Evolutionary conservation across 1,140 invertebrate species (phyloP).

Genomic region (Tetragonula clypearis): DNA sequence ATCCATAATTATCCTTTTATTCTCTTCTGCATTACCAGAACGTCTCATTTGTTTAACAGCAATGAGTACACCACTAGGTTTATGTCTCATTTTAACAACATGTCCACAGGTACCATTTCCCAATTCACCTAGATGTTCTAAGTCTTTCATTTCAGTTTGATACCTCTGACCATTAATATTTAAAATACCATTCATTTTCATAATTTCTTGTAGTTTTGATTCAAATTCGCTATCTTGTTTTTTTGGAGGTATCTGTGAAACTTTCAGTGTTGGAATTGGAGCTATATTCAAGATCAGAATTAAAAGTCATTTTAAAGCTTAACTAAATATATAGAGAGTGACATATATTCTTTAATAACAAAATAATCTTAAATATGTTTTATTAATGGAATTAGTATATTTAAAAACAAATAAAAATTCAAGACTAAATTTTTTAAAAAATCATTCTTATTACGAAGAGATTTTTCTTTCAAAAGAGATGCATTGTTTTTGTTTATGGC

Average conservation of each 20-base stretch:
- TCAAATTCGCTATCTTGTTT: slow-evolving; percentile 86
- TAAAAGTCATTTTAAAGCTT: not conserved
- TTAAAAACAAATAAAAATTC: not conserved
- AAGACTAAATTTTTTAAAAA: not conserved
- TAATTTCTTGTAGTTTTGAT: slow-evolving; percentile 89
- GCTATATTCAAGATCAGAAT: slow-evolving; percentile 20
- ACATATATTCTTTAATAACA: not conserved
- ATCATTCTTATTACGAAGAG: not conserved
- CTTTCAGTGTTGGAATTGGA: slow-evolving; percentile 59
- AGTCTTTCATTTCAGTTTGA: slow-evolving; percentile 92
- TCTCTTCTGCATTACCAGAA: slow-evolving; percentile 97
- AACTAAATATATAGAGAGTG: not conserved
- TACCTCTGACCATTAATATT: slow-evolving; percentile 91
- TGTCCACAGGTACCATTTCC: slow-evolving; percentile 98
- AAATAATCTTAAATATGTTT: not conserved
- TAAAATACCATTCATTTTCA: slow-evolving; percentile 92
- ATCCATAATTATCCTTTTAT: slow-evolving; percentile 99
- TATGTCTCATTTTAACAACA: slow-evolving; percentile 97
- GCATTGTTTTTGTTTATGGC: slow-evolving; percentile 39
- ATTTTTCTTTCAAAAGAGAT: not conserved
- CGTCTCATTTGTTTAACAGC: slow-evolving; percentile 99
- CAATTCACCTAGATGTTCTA: slow-evolving; percentile 94
- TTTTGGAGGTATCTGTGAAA: slow-evolving; percentile 82
- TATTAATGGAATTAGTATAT: not conserved
- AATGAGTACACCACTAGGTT: slow-evolving; percentile 91